A percentile compares a stretch with the other conserved stretches of the same genome.
phyloP scores from a whole-genome alignment of 1,140 invertebrate genomes.

The Drosophila pseudoobscura region DNA sequence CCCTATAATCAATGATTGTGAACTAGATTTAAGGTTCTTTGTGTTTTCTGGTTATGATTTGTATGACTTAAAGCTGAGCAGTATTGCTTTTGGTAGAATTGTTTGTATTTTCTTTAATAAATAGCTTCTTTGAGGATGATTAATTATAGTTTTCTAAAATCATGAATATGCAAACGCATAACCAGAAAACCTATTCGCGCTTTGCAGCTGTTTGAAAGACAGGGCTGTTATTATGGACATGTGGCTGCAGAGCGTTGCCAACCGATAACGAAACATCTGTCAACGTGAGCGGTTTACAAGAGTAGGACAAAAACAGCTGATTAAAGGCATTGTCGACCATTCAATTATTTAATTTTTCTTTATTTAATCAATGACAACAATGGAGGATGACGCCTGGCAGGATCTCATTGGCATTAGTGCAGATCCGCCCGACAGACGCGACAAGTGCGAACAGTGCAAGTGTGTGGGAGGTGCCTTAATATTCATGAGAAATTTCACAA shows the following conservation, averaged over 20 bases:
- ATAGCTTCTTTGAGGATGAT: not conserved
- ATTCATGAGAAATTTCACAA: not conserved
- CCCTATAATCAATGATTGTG: not conserved
- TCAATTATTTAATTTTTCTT: slow-evolving; percentile 18
- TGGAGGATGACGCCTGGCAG: slow-evolving; percentile 69
- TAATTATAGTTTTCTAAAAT: not conserved
- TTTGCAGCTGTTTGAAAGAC: slow-evolving; percentile 51
- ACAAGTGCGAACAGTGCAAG: slow-evolving; percentile 89
- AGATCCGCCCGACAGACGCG: slow-evolving; percentile 89
- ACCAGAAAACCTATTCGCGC: slow-evolving; percentile 9
- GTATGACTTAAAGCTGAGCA: rapidly evolving
- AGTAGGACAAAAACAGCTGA: slow-evolving; percentile 12
- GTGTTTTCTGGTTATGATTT: not conserved
- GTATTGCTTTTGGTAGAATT: not conserved
- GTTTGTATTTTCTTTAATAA: too few species aligned
- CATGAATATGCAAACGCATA: not conserved
- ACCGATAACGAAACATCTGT: slow-evolving; percentile 28
- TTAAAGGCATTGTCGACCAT: not conserved
- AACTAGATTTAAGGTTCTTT: not conserved
- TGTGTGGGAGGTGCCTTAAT: slow-evolving; percentile 83
- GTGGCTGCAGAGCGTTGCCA: slow-evolving; percentile 51
- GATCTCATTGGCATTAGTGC: slow-evolving; percentile 89
- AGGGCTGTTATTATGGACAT: slow-evolving; percentile 36
- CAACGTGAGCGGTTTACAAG: slow-evolving; percentile 27
- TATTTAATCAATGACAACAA: slow-evolving; percentile 56